Evolutionary conservation across 2,113 vertebrate species (phyloP).

Genomic region (Daboia siamensis): DNA sequence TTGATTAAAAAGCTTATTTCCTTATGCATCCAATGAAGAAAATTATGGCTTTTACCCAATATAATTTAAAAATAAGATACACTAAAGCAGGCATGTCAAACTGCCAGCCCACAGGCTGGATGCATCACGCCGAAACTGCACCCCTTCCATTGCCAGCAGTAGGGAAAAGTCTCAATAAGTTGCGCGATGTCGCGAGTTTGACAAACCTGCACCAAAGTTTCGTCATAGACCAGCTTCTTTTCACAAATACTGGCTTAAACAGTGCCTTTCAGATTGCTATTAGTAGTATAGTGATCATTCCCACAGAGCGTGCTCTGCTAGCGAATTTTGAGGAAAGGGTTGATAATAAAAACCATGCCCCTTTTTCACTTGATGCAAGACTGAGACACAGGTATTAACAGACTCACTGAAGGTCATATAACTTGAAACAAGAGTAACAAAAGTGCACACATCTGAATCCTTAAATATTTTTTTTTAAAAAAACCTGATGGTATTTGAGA

Average conservation of each 20-base stretch:
- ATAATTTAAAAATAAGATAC: background rate
- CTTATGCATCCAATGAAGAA: background rate
- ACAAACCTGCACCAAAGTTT: too few relatives aligned
- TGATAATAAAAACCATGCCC: background rate
- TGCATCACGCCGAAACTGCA: too few relatives aligned
- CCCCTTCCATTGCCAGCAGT: too few relatives aligned
- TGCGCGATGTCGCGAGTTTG: too few relatives aligned
- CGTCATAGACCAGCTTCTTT: background rate
- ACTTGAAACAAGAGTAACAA: constrained; percentile 2
- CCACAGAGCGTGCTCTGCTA: background rate
- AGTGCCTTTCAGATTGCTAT: background rate
- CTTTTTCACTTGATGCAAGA: background rate
- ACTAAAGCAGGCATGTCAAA: background rate
- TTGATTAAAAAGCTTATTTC: background rate
- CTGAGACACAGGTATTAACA: background rate
- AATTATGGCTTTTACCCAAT: background rate
- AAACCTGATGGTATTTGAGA: constrained; percentile 10
- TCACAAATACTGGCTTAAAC: background rate
- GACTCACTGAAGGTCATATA: constrained; percentile 1
- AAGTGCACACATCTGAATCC: background rate
- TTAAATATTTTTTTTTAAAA: background rate
- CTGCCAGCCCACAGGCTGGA: too few relatives aligned
- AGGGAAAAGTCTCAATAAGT: too few relatives aligned
- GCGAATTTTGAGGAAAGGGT: background rate
- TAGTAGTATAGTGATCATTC: background rate